Evolutionary conservation across 2,113 vertebrate genomes (phyloP).

Genomic region (Megaptera novaeangliae): DNA sequence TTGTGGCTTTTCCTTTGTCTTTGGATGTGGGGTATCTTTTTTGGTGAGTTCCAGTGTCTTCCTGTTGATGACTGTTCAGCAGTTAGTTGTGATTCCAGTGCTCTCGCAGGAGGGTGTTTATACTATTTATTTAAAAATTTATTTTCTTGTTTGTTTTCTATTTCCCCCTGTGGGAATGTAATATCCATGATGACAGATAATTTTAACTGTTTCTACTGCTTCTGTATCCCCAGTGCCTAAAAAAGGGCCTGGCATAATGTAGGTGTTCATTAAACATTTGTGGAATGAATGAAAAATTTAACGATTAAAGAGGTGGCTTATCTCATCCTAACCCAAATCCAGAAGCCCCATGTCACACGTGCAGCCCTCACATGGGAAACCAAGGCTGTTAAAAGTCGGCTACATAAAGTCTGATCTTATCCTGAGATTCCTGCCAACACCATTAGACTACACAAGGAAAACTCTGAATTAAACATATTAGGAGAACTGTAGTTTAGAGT

Average conservation of each 20-base stretch:
- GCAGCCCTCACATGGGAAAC: background rate
- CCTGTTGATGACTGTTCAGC: no score
- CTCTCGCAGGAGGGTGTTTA: no score
- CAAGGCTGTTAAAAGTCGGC: background rate
- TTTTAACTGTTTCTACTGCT: background rate
- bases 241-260: background rate
- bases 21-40: no score
- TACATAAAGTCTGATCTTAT: rapidly evolving
- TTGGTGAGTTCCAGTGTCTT: no score
- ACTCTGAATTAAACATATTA: background rate
- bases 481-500: slow-evolving; percentile 17
- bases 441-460: background rate
- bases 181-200: background rate
- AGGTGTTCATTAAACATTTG: background rate
- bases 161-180: background rate
- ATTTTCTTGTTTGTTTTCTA: background rate
- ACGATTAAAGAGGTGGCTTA: background rate
- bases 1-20: no score
- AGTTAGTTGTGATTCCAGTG: no score
- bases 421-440: background rate
- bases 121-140: background rate
- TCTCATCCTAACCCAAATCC: no score
- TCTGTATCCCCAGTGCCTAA: background rate
- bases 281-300: background rate
- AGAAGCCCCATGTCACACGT: background rate